phyloP scores from a whole-genome alignment of 2,113 vertebrate species.

The Benitochromis conjunctus region DNA sequence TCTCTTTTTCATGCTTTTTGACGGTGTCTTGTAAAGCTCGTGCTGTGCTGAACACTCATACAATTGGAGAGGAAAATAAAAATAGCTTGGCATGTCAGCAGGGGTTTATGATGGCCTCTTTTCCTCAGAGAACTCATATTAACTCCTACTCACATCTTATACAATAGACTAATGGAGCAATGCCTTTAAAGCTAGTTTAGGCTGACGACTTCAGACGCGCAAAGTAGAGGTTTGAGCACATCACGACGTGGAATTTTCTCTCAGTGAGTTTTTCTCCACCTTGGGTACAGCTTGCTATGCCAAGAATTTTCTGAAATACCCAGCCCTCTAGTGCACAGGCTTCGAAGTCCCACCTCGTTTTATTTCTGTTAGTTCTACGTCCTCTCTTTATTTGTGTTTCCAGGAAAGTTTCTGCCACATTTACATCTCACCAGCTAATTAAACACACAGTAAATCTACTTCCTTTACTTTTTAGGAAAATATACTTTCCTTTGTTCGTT shows the following conservation, averaged over 20 bases:
- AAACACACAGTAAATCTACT: not conserved
- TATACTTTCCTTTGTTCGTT: not conserved
- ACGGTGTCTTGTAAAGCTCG: constrained; percentile 23
- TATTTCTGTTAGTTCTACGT: not conserved
- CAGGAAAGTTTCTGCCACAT: not conserved
- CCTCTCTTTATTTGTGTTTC: not conserved
- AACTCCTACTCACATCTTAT: constrained; percentile 29
- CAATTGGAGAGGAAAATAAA: constrained; percentile 58
- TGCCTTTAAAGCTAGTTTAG: constrained; percentile 11
- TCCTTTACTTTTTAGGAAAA: not conserved
- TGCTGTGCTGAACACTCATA: constrained; percentile 42
- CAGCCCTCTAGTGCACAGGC: not conserved
- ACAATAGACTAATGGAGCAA: constrained; percentile 30
- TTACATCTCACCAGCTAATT: not conserved
- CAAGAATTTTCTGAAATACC: not conserved
- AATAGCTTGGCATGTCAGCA: constrained; percentile 65
- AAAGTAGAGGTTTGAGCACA: not conserved
- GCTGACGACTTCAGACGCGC: not conserved
- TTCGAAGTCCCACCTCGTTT: not conserved
- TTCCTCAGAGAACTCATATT: constrained; percentile 56
- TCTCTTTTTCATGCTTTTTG: not conserved
- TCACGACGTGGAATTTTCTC: not conserved
- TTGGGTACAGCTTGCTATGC: not conserved
- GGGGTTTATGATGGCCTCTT: constrained; percentile 62
- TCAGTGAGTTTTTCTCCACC: not conserved